Percentiles rank a stretch among this genome's conserved stretches.
These are phyloP conservation scores for Equus przewalskii DNA, from an alignment of 2,113 vertebrate species.

Conservation along the genomic window DNA sequence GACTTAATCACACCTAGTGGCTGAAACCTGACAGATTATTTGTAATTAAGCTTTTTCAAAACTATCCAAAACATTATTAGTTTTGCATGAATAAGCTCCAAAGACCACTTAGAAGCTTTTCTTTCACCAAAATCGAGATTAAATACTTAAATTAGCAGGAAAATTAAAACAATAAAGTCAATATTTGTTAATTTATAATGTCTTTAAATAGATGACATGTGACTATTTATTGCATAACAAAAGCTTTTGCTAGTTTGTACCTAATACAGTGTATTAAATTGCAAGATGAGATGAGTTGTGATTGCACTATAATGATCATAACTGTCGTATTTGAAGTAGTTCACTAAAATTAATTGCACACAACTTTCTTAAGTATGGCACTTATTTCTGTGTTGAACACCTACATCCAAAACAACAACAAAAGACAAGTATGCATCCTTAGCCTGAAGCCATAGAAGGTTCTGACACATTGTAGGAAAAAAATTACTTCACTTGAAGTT, in stretches of 20 bases:
- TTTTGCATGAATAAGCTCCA: constrained; percentile 63
- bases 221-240: constrained; percentile 20
- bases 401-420: not conserved
- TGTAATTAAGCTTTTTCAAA: constrained; percentile 67
- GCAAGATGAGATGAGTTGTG: not conserved
- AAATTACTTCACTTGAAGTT: not conserved
- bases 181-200: not conserved
- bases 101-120: constrained; percentile 23
- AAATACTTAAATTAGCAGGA: constrained; percentile 51
- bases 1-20: constrained; percentile 52
- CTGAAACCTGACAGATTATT: constrained; percentile 42
- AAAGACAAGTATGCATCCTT: constrained; percentile 47
- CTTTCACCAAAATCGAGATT: constrained; percentile 31
- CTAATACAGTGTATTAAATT: not conserved
- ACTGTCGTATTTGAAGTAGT: not conserved
- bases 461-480: not conserved
- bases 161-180: constrained; percentile 59
- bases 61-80: constrained; percentile 27
- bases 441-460: not conserved
- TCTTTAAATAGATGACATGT: constrained; percentile 19
- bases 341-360: not conserved
- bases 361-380: not conserved
- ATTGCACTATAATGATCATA: not conserved
- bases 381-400: not conserved
- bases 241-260: not conserved